A percentile compares a stretch with the other conserved stretches of the same genome.
Conservation (phyloP, 1,140 invertebrate species). For the Listronotus bonariensis region DNA sequence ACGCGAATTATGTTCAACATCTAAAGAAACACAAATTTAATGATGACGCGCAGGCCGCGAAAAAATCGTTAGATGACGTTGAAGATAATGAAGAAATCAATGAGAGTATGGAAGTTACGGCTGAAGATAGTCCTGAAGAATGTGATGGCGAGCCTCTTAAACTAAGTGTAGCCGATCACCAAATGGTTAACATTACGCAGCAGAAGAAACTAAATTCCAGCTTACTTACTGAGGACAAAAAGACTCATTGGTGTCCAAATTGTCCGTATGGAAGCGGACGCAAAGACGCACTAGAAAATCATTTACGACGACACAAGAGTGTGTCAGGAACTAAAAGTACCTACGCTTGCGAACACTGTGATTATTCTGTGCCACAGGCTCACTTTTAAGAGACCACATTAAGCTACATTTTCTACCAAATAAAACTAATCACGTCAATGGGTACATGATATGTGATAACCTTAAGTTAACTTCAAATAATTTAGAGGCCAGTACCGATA, state of each 20-base stretch:
- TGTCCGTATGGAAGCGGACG: slow-evolving; percentile 79
- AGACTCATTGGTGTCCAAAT: slow-evolving; percentile 65
- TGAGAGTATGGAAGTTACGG: slow-evolving; percentile 51
- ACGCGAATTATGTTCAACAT: slow-evolving; percentile 81
- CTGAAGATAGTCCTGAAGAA: slow-evolving; percentile 23
- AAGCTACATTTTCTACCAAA: slow-evolving; percentile 73
- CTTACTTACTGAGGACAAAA: slow-evolving; percentile 58
- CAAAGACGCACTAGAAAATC: slow-evolving; percentile 74
- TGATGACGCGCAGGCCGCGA: slow-evolving; percentile 66
- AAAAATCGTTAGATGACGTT: slow-evolving; percentile 52
- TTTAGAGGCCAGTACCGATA: slow-evolving; percentile 48
- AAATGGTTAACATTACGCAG: slow-evolving; percentile 56
- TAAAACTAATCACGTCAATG: slow-evolving; percentile 65
- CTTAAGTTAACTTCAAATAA: slow-evolving; percentile 58
- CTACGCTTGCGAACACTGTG: slow-evolving; percentile 80
- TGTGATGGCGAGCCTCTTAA: slow-evolving; percentile 3
- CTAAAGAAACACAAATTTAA: slow-evolving; percentile 75
- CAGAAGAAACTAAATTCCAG: slow-evolving; percentile 51
- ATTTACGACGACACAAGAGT: slow-evolving; percentile 73
- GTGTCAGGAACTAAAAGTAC: slow-evolving; percentile 61
- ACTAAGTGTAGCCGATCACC: slow-evolving; percentile 61
- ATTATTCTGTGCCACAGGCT: slow-evolving; percentile 77
- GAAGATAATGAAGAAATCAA: slow-evolving; percentile 56
- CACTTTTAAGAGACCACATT: slow-evolving; percentile 80
- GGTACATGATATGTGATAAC: slow-evolving; percentile 63